Percentiles rank a stretch among this genome's conserved stretches.
These are phyloP conservation scores for Antitype chi DNA, from an alignment of 2,888 invertebrate species.

Conservation along the genomic window DNA sequence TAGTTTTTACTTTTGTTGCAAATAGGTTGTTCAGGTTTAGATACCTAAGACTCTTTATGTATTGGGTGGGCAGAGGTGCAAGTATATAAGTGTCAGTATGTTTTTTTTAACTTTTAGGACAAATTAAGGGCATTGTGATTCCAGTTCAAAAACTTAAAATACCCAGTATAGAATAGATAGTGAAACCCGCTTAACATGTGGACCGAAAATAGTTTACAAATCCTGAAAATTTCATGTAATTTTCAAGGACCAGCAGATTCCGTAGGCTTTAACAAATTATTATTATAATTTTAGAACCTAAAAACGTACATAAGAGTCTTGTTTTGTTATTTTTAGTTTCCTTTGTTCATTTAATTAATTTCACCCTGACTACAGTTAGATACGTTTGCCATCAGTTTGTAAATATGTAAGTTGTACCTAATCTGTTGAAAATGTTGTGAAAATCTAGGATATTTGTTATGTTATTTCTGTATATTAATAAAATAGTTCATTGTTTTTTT, in stretches of 20 bases:
- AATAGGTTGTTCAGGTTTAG: conserved; percentile 29
- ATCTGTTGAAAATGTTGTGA: no score
- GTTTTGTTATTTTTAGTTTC: no score
- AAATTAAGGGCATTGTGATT: background rate
- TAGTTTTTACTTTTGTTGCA: conserved; percentile 61
- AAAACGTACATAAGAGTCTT: no score
- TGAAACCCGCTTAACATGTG: background rate
- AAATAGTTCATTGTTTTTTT: background rate
- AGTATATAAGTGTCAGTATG: background rate
- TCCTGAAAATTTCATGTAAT: background rate
- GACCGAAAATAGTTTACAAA: background rate
- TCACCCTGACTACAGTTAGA: no score
- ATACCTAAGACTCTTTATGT: background rate
- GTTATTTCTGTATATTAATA: no score
- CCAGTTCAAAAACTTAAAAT: background rate
- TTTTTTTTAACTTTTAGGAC: background rate
- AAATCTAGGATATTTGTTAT: no score
- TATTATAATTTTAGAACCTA: no score
- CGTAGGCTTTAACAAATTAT: no score
- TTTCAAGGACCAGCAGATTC: no score
- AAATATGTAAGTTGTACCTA: no score
- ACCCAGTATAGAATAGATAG: background rate
- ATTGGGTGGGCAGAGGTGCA: background rate
- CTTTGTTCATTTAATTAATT: no score
- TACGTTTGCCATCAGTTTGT: no score